Conservation (phyloP, 64 coral and sea anemone species). For the Stylophora pistillata region DNA sequence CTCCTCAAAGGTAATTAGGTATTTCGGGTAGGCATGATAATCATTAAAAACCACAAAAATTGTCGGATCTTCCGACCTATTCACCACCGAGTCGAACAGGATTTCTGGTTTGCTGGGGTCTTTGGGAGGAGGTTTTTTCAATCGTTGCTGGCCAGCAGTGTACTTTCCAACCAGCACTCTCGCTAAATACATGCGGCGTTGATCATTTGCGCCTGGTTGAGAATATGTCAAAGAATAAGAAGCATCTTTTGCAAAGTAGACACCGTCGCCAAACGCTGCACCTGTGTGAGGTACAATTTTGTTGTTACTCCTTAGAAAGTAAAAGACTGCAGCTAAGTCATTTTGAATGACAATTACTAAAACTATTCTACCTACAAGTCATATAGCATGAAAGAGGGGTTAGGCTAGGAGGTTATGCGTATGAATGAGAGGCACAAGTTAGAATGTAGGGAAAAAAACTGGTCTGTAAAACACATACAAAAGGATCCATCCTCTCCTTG, state of each 20-base stretch:
- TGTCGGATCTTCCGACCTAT: background rate
- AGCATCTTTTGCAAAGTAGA: conserved; percentile 50
- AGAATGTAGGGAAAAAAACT: too few relatives aligned
- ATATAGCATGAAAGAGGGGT: too few relatives aligned
- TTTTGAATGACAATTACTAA: too few relatives aligned
- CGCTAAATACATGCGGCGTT: conserved; percentile 49
- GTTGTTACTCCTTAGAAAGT: too few relatives aligned
- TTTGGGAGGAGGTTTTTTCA: background rate
- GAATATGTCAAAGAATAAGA: background rate
- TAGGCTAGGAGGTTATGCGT: too few relatives aligned
- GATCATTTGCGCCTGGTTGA: background rate
- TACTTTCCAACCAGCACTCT: conserved; percentile 42
- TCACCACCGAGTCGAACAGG: conserved; percentile 45
- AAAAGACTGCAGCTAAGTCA: too few relatives aligned
- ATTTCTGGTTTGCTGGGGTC: conserved; percentile 18
- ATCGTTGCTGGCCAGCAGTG: background rate
- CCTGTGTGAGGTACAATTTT: background rate
- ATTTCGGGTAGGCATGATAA: conserved; percentile 25
- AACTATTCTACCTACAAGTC: too few relatives aligned
- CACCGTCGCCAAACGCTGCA: conserved; percentile 37
- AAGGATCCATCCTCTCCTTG: too few relatives aligned
- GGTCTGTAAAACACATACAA: too few relatives aligned
- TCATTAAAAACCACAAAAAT: conserved; percentile 49
- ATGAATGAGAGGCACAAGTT: too few relatives aligned
- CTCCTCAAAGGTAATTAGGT: conserved; percentile 27